Evolutionary conservation across 2,797 vertebrate species (phyloP).

Genomic region (Aeoliscus strigatus): DNA sequence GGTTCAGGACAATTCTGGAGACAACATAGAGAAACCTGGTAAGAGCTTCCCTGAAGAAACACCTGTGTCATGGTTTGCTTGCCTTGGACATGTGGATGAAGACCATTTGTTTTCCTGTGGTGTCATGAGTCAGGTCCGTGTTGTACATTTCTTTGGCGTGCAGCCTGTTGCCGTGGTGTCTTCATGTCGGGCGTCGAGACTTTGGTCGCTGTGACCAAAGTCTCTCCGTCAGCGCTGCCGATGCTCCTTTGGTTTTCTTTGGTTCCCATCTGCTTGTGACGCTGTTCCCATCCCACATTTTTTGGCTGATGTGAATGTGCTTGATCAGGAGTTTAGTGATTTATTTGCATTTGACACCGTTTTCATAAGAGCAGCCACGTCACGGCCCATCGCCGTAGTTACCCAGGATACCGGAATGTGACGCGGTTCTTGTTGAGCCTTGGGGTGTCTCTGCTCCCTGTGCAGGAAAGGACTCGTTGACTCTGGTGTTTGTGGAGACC

Average conservation of each 20-base stretch:
- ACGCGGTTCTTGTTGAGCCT: slow-evolving; percentile 1
- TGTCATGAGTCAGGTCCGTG: slow-evolving; percentile 34
- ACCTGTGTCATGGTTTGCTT: slow-evolving; percentile 43
- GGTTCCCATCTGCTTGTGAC: slow-evolving; percentile 20
- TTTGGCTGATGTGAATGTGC: slow-evolving; percentile 10
- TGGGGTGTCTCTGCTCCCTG: not conserved
- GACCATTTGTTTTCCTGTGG: slow-evolving; percentile 33
- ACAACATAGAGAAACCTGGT: slow-evolving; percentile 79
- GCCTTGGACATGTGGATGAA: slow-evolving; percentile 32
- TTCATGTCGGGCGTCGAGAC: slow-evolving; percentile 39
- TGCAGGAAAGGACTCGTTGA: slow-evolving; percentile 93
- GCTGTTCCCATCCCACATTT: slow-evolving; percentile 14
- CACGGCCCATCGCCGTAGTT: too few species aligned
- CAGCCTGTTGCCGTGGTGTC: slow-evolving; percentile 33
- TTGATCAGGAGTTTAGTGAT: slow-evolving; percentile 9
- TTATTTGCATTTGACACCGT: too few species aligned
- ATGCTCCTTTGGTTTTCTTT: slow-evolving; percentile 2
- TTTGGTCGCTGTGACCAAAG: slow-evolving; percentile 43
- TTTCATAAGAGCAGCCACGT: too few species aligned
- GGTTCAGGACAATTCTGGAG: slow-evolving; percentile 77
- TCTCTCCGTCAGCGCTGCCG: slow-evolving; percentile 50
- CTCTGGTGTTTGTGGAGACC: slow-evolving; percentile 95
- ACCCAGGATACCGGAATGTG: too few species aligned
- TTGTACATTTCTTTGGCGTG: slow-evolving; percentile 12
- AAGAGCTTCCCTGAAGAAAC: slow-evolving; percentile 52